Conservation (phyloP, 1,140 invertebrate genomes). For the Panonychus citri region DNA sequence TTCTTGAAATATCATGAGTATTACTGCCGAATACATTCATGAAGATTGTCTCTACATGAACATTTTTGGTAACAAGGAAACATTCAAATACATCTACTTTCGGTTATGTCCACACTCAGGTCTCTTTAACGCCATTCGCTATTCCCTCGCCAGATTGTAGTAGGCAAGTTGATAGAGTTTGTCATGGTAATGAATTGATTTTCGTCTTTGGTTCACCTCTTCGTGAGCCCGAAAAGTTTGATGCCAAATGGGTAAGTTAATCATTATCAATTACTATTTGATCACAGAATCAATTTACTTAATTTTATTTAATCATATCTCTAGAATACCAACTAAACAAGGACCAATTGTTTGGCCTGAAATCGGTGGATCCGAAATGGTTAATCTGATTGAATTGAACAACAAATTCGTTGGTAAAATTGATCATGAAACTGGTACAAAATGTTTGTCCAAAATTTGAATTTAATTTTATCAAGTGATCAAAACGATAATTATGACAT, state of each 20-base stretch:
- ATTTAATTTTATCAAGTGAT: too few relatives aligned
- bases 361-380: background rate
- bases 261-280: background rate
- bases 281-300: background rate
- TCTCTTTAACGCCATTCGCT: background rate
- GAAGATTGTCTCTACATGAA: conserved; percentile 85
- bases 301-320: background rate
- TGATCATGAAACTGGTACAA: too few relatives aligned
- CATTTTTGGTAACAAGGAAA: conserved; percentile 41
- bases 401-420: background rate
- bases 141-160: background rate
- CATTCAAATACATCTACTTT: background rate
- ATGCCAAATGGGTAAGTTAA: conserved; percentile 6
- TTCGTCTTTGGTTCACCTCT: conserved; percentile 46
- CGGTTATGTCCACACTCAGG: background rate
- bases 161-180: conserved; percentile 34
- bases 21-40: conserved; percentile 23
- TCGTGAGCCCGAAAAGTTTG: background rate
- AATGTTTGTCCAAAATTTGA: too few relatives aligned
- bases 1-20: background rate
- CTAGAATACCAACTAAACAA: background rate
- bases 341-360: background rate
- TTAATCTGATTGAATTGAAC: background rate
- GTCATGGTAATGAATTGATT: conserved; percentile 85
- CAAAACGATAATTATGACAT: too few relatives aligned